Evolutionary conservation across 2,888 invertebrate species (phyloP), one percentile per base, ranked within the genome.

Genomic region (Trilocha varians): DNA sequence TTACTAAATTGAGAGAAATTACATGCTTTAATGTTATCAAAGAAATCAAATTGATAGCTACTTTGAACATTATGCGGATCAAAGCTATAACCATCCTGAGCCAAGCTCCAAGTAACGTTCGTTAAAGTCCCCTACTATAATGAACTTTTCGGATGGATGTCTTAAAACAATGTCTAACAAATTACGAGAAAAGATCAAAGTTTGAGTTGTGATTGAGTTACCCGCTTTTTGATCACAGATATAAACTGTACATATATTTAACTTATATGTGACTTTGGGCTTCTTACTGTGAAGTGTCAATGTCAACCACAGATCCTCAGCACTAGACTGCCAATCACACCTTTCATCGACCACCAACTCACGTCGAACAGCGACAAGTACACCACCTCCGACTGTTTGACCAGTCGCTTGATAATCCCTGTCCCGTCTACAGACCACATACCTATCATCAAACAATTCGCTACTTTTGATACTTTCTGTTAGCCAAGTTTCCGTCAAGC

Each of bases 261-360:
- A 13, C n/a, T 18, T 37, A n/a, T 36, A 46, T 1, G 16, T 18
- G 3, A 32, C 13, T 6, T 11, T 33, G 3, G 39, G 38, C 13
- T 16, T 45, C 1, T 9, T 15, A n/a, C 13, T 18, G 4, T 16
- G 13, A 8, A 39, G 13, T 9, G 40, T 40, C 15, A 46, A 3
- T 1, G 46, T 43, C 3, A 43, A 36, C 45, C 44, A 45, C 4
- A 49, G 9, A 11, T 46, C 49, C 11, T 49, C 49, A 3, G 45
- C 49, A 2, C 39, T 35, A 1, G 46, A 46, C 8, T 15, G 13
- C 44, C 45, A 44, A 2, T 42, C 41, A 13, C 2, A 5, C 1
- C 39, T 32, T 11, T 13, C 38, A 1, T 34, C 42, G 1, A 34
- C 41, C 2, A 32, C n/a, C 8, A 45, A 34, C 3, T 49, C 42